phyloP scores from a whole-genome alignment of 2,888 invertebrate species.

The Heliconius ismenius region DNA sequence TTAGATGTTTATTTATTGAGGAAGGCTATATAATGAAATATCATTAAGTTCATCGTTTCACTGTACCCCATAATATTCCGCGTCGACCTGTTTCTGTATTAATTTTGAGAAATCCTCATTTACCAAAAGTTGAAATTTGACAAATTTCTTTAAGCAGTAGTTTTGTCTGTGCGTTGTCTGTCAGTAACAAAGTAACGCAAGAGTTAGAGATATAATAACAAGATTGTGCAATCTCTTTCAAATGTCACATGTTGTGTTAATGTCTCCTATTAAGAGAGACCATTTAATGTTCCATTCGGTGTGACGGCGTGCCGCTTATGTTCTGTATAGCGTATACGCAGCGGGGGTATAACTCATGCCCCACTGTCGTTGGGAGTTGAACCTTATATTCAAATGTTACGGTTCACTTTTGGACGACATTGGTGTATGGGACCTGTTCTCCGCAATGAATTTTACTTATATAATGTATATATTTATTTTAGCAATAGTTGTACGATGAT shows the following conservation, averaged over 20 bases:
- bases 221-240: neutral
- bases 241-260: neutral
- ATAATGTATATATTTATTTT: slow-evolving; percentile 41
- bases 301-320: slow-evolving; percentile 14
- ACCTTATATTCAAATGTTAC: slow-evolving; percentile 7
- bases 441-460: slow-evolving; percentile 29
- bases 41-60: no score
- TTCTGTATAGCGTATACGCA: slow-evolving; percentile 28
- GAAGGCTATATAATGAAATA: no score
- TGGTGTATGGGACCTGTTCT: slow-evolving; percentile 21
- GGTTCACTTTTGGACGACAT: slow-evolving; percentile 9
- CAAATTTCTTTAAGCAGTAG: no score
- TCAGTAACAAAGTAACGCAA: no score
- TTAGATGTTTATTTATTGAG: neutral
- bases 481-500: slow-evolving; percentile 43
- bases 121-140: no score
- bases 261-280: neutral
- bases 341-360: neutral
- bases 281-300: neutral
- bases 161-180: no score
- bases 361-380: slow-evolving; percentile 8
- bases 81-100: no score
- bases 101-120: no score
- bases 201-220: neutral
- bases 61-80: no score